Percentiles rank a stretch among this genome's conserved stretches.
Evolutionary conservation across 2,113 vertebrate species (phyloP).

Genomic region (Archocentrus centrarchus): DNA sequence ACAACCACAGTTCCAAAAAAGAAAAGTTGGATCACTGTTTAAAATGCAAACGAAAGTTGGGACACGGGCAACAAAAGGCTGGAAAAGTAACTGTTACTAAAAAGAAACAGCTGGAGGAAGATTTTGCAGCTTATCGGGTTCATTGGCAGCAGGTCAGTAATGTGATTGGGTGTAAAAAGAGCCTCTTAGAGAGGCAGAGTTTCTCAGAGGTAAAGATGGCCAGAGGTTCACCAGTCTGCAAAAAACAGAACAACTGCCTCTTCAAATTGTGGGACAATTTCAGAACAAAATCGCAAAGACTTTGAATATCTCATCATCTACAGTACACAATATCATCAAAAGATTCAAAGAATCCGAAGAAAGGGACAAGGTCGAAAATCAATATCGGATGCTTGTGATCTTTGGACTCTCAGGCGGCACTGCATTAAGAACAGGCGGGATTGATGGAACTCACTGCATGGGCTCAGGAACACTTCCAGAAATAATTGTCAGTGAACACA

Average conservation of each 20-base stretch:
- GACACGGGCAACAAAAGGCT: fast-evolving
- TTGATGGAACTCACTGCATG: no score
- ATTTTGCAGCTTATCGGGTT: neutral
- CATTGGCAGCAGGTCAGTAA: neutral
- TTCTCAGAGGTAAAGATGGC: no score
- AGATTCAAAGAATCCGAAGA: neutral
- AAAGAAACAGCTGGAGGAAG: neutral
- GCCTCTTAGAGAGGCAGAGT: no score
- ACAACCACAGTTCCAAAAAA: no score
- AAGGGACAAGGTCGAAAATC: neutral
- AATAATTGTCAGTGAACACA: no score
- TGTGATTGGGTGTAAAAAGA: neutral
- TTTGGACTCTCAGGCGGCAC: no score
- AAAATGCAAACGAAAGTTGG: neutral
- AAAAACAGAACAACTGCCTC: neutral
- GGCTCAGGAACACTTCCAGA: no score
- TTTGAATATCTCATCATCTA: neutral
- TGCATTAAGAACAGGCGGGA: no score
- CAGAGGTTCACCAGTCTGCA: neutral
- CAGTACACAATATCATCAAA: neutral
- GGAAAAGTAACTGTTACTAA: neutral
- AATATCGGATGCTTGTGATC: neutral
- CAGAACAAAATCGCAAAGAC: neutral
- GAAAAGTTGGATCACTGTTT: no score
- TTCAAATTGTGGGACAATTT: neutral